Evolutionary conservation across 2,797 vertebrate species (phyloP), one percentile per base, ranked within the genome.

Genomic region (Lithobates pipiens): DNA sequence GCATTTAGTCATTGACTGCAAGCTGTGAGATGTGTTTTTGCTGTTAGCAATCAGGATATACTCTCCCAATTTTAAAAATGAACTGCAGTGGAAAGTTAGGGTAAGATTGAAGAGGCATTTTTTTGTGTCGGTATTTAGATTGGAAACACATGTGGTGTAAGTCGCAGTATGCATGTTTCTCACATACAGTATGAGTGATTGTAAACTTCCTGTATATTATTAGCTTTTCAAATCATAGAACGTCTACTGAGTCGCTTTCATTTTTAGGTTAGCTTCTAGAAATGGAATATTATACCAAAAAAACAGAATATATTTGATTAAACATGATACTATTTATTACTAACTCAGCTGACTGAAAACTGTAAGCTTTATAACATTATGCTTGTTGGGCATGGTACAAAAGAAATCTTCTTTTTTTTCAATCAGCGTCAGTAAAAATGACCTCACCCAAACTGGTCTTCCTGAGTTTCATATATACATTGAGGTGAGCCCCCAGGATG

Each of bases 111-210:
- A 44, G 32, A 73, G 36, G 71, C 27, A 73, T 44, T 73, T 44
- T 29, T 36, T 39, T 73, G 10, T 73, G 36, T 11, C 36, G 23
- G 16, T 6, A 73, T 42, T n/a, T 42, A 73, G 36, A 73, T 73
- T 73, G n/a, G 39, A 73, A 73, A 73, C 71, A 73, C 21, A 73
- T 73, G 39, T 42, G n/a, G 27, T 29, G n/a, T 73, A 44, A 73
- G 36, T 11, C 21, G n/a, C 15, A 73, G 36, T 23, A 42, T 72
- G 34, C 36, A 72, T 72, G 71, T 15, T 73, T 73, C 23, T 44
- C 39, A 6, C 71, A 44, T 73, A 73, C 18, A 42, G 71, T 44
- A 73, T 44, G 39, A 44, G 71, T 73, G 36, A n/a, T 73, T 73
- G 21, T 44, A 42, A 73, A 73, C 36, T 73, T 44, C 39, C 71